phyloP scores from a whole-genome alignment of 2,888 invertebrate species.

The Mythimna loreyi region DNA sequence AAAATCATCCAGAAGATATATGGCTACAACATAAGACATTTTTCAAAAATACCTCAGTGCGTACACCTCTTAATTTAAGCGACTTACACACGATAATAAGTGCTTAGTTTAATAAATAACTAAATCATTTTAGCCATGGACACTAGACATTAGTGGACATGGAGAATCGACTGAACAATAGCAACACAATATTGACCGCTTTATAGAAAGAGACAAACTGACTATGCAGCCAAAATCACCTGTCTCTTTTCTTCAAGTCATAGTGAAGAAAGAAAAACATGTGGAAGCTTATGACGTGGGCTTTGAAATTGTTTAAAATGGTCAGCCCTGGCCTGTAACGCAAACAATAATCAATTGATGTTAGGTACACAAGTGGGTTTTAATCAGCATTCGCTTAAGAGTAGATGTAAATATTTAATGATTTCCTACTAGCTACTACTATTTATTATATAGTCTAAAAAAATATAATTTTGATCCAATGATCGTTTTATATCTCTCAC shows the following conservation, averaged over 20 bases:
- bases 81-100: slow-evolving; percentile 28
- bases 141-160: not conserved
- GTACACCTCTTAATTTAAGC: slow-evolving; percentile 44
- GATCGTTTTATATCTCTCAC: too few relatives aligned
- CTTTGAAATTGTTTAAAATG: too few relatives aligned
- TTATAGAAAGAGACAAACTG: not conserved
- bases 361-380: too few relatives aligned
- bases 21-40: slow-evolving; percentile 31
- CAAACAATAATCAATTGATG: too few relatives aligned
- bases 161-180: slow-evolving; percentile 2
- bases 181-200: not conserved
- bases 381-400: too few relatives aligned
- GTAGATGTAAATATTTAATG: too few relatives aligned
- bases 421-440: too few relatives aligned
- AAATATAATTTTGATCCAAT: too few relatives aligned
- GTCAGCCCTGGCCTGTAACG: too few relatives aligned
- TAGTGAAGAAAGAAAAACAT: not conserved
- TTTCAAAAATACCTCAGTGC: slow-evolving; percentile 32
- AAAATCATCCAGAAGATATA: slow-evolving; percentile 38
- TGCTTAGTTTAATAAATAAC: slow-evolving; percentile 50
- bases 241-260: not conserved
- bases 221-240: too few relatives aligned
- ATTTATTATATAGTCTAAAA: too few relatives aligned
- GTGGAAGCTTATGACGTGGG: not conserved
- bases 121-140: slow-evolving; percentile 51